Conservation (phyloP, 2,888 invertebrate species). For the Cepaea hortensis region DNA sequence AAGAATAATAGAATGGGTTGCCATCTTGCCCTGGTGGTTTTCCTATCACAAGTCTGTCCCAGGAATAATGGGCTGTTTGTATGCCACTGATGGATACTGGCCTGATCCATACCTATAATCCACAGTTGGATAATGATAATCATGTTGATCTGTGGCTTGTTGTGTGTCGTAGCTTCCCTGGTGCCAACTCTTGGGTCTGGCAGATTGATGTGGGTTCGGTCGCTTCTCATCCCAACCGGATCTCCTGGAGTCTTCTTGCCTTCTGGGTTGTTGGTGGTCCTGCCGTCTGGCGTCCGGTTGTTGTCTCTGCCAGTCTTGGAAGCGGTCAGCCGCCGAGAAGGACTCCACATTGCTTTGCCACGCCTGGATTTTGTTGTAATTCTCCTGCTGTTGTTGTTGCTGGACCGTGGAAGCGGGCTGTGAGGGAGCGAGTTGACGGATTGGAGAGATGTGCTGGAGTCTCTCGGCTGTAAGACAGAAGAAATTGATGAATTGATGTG, state of each 20-base stretch:
- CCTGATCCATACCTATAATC: conserved; percentile 15
- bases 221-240: neutral
- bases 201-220: neutral
- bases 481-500: neutral
- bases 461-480: conserved; percentile 21
- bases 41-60: conserved; percentile 46
- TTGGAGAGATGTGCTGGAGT: conserved; percentile 1
- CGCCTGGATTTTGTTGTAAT: conserved; percentile 63
- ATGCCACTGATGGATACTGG: conserved; percentile 25
- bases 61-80: conserved; percentile 47
- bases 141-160: neutral
- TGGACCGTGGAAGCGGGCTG: neutral
- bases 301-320: neutral
- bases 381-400: conserved; percentile 50
- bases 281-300: neutral
- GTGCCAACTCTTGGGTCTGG: conserved; percentile 37
- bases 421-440: conserved; percentile 5
- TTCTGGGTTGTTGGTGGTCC: neutral
- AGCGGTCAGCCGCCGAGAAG: conserved; percentile 2
- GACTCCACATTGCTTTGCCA: conserved; percentile 53
- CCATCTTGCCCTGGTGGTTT: neutral
- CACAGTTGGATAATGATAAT: conserved; percentile 27
- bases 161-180: neutral
- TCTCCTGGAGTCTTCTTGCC: conserved; percentile 1
- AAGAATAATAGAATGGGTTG: neutral